A percentile compares a stretch with the other conserved stretches of the same genome.
phyloP scores from a whole-genome alignment of 2,797 vertebrate species.

The Xenentodon cancila region DNA sequence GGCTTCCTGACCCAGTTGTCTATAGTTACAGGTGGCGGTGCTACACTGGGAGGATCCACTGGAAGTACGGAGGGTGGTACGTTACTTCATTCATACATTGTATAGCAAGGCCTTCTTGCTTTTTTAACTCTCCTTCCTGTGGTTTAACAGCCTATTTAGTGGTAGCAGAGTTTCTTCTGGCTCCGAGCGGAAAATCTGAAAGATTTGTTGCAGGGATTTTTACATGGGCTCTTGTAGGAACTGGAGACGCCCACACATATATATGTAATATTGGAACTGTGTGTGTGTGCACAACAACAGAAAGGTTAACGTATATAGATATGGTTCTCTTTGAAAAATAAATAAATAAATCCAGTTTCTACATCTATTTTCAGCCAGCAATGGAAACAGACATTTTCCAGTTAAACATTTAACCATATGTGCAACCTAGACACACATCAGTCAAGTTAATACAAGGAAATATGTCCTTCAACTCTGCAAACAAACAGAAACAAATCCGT shows the following conservation, averaged over 20 bases:
- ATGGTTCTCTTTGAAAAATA: no score
- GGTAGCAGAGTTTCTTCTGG: conserved; percentile 72
- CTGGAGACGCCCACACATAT: conserved; percentile 4
- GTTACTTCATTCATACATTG: not conserved
- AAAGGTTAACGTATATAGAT: no score
- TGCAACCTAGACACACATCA: no score
- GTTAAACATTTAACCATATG: no score
- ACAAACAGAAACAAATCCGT: no score
- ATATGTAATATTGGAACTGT: no score
- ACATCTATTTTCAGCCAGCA: no score
- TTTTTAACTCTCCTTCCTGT: conserved; percentile 68
- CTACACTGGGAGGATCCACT: conserved; percentile 27
- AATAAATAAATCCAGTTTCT: no score
- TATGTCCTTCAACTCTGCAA: no score
- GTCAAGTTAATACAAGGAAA: no score
- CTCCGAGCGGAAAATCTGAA: conserved; percentile 52
- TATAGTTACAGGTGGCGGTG: conserved; percentile 19
- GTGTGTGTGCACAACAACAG: no score
- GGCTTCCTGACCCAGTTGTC: conserved; percentile 51
- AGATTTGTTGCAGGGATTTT: conserved; percentile 59
- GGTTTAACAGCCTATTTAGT: conserved; percentile 80
- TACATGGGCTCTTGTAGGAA: conserved; percentile 37
- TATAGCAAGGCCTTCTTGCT: conserved; percentile 40
- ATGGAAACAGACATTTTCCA: no score
- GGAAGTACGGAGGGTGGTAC: not conserved